Evolutionary conservation across 1,140 invertebrate genomes (phyloP), one percentile per base, ranked within the genome.

Genomic region (Anadara kagoshimensis): DNA sequence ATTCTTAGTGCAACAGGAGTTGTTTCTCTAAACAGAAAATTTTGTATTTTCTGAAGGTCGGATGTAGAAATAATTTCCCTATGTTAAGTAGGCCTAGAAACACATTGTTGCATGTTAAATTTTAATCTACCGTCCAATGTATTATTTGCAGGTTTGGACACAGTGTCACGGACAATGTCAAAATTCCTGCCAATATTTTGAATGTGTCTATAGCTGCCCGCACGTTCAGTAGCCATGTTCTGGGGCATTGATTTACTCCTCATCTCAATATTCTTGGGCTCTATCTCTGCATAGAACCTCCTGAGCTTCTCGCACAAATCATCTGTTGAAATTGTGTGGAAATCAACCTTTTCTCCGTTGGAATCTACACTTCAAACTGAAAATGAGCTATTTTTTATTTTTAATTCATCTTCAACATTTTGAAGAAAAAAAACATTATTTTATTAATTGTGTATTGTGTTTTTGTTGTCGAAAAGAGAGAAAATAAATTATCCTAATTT

Each of bases 121-220:
- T 65, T 65, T 24, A 65, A 51, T 51, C 49, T 51, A 51, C 5
- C 43, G 49, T 65, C 63, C 24, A 65, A 51, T 24, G 44, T 47
- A 5, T 65, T 11, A 51, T 65, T 65, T 49, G 63, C 63, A 10
- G 14, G 14, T 65, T 51, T 65, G 47, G 49, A 65, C n/a, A 18
- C 7, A 22, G 47, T 65, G 44, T 65, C 63, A 0, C 47, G 43
- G 5, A 65, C 63, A 51, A 65, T 65, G 29, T 65, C 63, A 8
- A 65, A 20, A 51, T 51, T 44, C 43, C 26, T 43, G 16, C 24
- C 24, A 24, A 65, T n/a, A 44, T 65, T 36, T 26, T 57, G 14
- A 22, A 57, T 22, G 3, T 16, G 26, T 57, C 20, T 14, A 57
- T 57, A 7, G 18, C 54, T 12, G 20, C 26, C 20, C 54, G 14